phyloP scores from a whole-genome alignment of 1,140 invertebrate species.

The Schlechtendalia chinensis region DNA sequence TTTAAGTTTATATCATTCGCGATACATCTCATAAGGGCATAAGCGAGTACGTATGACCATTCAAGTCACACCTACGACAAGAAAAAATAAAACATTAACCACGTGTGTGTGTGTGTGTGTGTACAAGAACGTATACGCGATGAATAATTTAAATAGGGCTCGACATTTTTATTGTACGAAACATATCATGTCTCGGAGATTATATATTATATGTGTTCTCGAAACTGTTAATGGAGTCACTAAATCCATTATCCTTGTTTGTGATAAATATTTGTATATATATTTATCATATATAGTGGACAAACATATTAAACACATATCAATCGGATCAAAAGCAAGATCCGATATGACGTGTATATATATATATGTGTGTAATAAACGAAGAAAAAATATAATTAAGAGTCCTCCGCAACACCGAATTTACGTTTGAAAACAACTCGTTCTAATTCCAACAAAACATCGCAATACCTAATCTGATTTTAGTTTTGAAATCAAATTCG shows the following conservation, averaged over 20 bases:
- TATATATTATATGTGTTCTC: neutral
- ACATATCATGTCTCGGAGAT: neutral
- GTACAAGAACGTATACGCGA: neutral
- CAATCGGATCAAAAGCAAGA: neutral
- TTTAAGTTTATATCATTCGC: neutral
- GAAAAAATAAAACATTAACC: neutral
- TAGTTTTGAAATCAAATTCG: too few relatives aligned
- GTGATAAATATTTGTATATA: neutral
- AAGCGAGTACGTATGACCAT: neutral
- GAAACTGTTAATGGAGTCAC: neutral
- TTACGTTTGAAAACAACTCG: too few relatives aligned
- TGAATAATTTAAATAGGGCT: neutral
- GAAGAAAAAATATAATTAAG: neutral
- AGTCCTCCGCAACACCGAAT: neutral
- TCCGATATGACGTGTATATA: neutral
- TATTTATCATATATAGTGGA: neutral
- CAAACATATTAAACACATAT: neutral
- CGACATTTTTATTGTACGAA: neutral
- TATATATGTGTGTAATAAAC: neutral
- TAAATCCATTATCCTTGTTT: neutral
- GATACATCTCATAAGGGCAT: neutral
- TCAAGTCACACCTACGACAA: slow-evolving; percentile 26
- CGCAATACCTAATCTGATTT: too few relatives aligned
- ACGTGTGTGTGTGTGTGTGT: neutral
- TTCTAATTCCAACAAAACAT: too few relatives aligned